phyloP scores from a whole-genome alignment of 2,113 vertebrate genomes.

The Leucoraja erinaceus region DNA sequence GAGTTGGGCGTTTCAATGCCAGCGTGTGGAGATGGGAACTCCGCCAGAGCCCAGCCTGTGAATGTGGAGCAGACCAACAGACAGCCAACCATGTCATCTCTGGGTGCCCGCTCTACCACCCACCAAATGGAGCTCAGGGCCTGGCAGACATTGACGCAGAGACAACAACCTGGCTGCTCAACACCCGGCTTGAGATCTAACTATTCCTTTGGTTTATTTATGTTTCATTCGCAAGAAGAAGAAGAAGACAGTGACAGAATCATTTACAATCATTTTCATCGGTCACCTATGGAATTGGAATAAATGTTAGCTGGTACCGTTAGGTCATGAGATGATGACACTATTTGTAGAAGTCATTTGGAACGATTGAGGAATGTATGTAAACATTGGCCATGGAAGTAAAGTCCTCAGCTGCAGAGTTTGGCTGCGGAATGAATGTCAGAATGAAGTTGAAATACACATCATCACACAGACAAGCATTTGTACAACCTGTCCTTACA shows the following conservation, averaged over 20 bases:
- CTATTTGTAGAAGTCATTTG: not conserved
- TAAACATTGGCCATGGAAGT: not conserved
- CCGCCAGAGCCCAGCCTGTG: no score
- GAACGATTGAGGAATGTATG: not conserved
- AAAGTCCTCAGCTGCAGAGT: not conserved
- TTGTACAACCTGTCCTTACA: not conserved
- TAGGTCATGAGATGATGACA: not conserved
- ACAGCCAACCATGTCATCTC: no score
- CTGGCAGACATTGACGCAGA: no score
- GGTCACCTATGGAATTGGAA: not conserved
- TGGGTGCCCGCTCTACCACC: no score
- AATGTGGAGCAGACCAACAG: no score
- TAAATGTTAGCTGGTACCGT: not conserved
- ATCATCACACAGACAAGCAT: not conserved
- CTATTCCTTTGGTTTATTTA: no score
- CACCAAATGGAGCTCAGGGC: no score
- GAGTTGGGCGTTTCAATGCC: no score
- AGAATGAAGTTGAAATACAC: constrained; percentile 19
- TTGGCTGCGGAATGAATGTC: not conserved
- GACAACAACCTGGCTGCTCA: no score
- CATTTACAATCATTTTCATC: not conserved
- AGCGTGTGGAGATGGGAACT: no score
- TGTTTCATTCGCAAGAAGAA: no score
- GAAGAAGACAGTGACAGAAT: not conserved
- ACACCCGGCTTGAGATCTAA: no score